phyloP scores from a whole-genome alignment of 2,113 vertebrate genomes.

The Alaudala cheleensis region DNA sequence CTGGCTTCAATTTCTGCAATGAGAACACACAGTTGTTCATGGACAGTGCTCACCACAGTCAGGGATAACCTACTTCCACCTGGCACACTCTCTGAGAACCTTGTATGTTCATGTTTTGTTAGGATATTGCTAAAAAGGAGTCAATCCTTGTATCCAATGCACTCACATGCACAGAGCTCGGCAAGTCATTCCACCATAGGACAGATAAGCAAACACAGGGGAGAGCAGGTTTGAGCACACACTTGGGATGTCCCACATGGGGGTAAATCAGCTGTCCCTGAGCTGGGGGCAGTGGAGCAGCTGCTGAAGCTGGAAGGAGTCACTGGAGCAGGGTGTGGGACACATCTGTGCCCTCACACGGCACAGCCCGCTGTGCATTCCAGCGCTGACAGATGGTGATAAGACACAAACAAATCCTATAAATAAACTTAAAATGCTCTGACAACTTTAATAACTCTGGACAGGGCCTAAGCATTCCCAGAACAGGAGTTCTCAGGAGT shows the following conservation, averaged over 20 bases:
- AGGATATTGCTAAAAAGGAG: neutral
- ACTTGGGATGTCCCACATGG: neutral
- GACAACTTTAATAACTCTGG: neutral
- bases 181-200: neutral
- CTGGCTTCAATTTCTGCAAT: slow-evolving; percentile 88
- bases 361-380: neutral
- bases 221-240: neutral
- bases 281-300: neutral
- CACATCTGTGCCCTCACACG: neutral
- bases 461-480: neutral
- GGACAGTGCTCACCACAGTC: neutral
- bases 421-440: slow-evolving; percentile 29
- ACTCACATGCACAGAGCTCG: accelerated
- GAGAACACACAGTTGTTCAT: slow-evolving; percentile 32
- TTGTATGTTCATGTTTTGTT: neutral
- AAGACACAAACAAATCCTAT: slow-evolving; percentile 16
- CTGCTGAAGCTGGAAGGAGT: neutral
- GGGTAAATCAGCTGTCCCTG: neutral
- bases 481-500: slow-evolving; percentile 29
- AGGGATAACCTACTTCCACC: neutral
- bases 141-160: accelerated
- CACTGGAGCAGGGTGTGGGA: neutral
- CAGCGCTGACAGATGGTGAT: neutral
- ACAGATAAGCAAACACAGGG: neutral
- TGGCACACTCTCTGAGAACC: neutral